Conservation (phyloP, 2,797 vertebrate genomes). For the Pteronotus mesoamericanus region DNA sequence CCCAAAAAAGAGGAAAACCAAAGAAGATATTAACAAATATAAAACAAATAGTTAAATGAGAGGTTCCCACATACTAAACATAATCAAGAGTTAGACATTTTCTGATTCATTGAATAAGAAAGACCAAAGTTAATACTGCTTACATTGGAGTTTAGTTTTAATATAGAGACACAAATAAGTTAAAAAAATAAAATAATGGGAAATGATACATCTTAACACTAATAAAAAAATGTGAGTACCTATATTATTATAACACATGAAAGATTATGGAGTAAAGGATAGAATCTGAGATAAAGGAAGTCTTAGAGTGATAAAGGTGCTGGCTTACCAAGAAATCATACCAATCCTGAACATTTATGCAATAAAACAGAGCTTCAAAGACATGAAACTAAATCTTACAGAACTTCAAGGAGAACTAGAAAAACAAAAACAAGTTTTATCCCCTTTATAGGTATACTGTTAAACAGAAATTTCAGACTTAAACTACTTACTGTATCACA, state of each 20-base stretch:
- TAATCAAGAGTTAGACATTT: not conserved
- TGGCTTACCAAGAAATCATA: not conserved
- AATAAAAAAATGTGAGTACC: not conserved
- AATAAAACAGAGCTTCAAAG: not conserved
- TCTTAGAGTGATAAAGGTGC: not conserved
- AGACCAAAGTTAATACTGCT: not conserved
- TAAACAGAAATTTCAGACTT: constrained; percentile 39
- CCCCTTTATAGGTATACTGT: not conserved
- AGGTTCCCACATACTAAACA: not conserved
- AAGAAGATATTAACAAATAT: not conserved
- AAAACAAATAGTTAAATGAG: not conserved
- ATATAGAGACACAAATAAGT: not conserved
- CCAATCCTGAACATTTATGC: not conserved
- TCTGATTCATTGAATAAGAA: not conserved
- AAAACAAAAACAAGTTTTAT: not conserved
- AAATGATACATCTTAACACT: not conserved
- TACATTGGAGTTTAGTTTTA: not conserved
- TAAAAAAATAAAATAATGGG: not conserved
- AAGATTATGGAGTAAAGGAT: not conserved
- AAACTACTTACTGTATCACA: not conserved
- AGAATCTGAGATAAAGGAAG: not conserved
- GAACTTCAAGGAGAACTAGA: not conserved
- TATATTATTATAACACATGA: not conserved
- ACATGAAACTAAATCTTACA: not conserved
- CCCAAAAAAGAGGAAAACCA: not conserved